Percentiles rank a stretch among this genome's conserved stretches.
Evolutionary conservation across 2,888 invertebrate species (phyloP).

Genomic region (Rhamphomyia laevipes): DNA sequence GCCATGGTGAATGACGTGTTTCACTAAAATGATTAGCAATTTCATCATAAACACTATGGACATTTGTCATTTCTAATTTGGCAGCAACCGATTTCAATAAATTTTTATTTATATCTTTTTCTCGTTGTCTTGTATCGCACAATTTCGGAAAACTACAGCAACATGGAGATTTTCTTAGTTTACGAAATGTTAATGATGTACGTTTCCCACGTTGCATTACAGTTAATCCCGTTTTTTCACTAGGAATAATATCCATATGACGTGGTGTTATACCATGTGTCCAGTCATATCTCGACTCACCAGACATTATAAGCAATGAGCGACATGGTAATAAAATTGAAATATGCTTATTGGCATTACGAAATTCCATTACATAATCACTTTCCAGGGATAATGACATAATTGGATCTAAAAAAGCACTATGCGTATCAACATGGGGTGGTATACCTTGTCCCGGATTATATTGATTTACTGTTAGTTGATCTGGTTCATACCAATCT

Average conservation of each 20-base stretch:
- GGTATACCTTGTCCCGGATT: slow-evolving; percentile 87
- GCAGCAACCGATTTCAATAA: slow-evolving; percentile 41
- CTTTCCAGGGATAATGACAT: slow-evolving; percentile 74
- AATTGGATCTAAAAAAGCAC: slow-evolving; percentile 82
- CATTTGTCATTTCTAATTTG: slow-evolving; percentile 60
- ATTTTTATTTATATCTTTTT: slow-evolving; percentile 7
- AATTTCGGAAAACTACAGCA: slow-evolving; percentile 55
- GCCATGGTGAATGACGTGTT: slow-evolving; percentile 92
- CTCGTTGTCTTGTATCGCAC: slow-evolving; percentile 50
- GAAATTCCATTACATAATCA: slow-evolving; percentile 82
- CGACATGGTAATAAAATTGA: slow-evolving; percentile 55
- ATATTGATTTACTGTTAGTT: slow-evolving; percentile 77
- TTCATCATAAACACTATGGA: slow-evolving; percentile 82
- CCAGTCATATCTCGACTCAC: slow-evolving; percentile 72
- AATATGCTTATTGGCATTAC: slow-evolving; percentile 46
- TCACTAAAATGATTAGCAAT: slow-evolving; percentile 92
- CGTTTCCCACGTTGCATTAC: slow-evolving; percentile 44
- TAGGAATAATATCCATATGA: slow-evolving; percentile 60
- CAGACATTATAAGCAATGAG: slow-evolving; percentile 70
- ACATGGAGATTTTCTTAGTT: slow-evolving; percentile 39
- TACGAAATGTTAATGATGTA: slow-evolving; percentile 80
- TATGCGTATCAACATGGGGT: slow-evolving; percentile 89
- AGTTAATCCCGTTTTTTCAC: slow-evolving; percentile 41
- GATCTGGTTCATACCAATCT: slow-evolving; percentile 50
- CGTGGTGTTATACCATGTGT: slow-evolving; percentile 79